These are phyloP conservation scores for Chesias legatella DNA, from an alignment of 2,888 invertebrate species.

Conservation along the genomic window DNA sequence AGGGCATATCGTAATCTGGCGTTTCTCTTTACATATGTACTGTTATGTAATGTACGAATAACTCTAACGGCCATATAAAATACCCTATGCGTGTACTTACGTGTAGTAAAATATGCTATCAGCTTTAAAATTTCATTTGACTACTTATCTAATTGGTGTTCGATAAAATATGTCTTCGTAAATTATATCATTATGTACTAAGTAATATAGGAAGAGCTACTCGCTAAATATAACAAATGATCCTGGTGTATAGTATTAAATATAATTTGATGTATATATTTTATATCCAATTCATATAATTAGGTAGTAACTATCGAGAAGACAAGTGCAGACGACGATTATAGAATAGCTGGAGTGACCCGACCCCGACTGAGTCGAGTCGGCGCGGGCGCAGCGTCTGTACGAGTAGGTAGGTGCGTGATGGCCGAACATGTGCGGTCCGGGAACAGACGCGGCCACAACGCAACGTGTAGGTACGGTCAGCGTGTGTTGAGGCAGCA, in stretches of 20 bases:
- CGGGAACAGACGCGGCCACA: too few relatives aligned
- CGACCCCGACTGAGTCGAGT: too few relatives aligned
- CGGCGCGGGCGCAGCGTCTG: too few relatives aligned
- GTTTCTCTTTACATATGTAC: background rate
- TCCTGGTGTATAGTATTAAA: slow-evolving; percentile 26
- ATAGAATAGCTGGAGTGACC: too few relatives aligned
- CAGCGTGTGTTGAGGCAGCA: too few relatives aligned
- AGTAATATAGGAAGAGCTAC: slow-evolving; percentile 38
- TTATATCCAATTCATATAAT: slow-evolving; percentile 2
- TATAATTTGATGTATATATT: slow-evolving; percentile 20
- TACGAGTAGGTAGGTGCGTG: too few relatives aligned
- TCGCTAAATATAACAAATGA: slow-evolving; percentile 16
- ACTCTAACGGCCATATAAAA: slow-evolving; percentile 28
- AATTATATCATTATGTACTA: slow-evolving; percentile 28
- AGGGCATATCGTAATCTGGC: too few relatives aligned
- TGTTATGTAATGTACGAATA: too few relatives aligned
- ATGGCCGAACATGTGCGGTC: too few relatives aligned
- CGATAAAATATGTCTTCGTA: slow-evolving; percentile 63
- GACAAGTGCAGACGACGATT: slow-evolving; percentile 18
- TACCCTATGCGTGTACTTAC: slow-evolving; percentile 22
- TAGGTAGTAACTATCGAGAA: slow-evolving; percentile 15
- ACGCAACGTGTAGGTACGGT: too few relatives aligned
- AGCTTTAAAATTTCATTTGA: slow-evolving; percentile 46
- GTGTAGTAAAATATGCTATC: slow-evolving; percentile 22
- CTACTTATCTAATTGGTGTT: slow-evolving; percentile 73